Evolutionary conservation across 2,888 invertebrate genomes (phyloP).

Genomic region (Drosophila nr. perissopoda): DNA sequence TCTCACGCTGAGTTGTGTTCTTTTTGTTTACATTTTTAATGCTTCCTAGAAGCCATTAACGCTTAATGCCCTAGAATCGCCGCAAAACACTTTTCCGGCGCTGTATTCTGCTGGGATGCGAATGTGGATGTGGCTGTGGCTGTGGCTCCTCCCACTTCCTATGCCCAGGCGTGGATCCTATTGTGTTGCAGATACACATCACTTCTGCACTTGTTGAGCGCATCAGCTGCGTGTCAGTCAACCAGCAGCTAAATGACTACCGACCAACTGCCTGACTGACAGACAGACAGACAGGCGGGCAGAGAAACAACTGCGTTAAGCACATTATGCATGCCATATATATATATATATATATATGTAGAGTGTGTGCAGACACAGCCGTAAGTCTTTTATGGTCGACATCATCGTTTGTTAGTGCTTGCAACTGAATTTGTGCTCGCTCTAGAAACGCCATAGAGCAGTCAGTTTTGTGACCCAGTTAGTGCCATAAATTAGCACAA

Average conservation of each 20-base stretch:
- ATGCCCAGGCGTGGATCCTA: conserved; percentile 23
- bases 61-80: conserved; percentile 54
- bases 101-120: conserved; percentile 29
- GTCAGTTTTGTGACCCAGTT: conserved; percentile 69
- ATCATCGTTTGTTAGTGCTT: conserved; percentile 38
- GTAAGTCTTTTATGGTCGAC: conserved; percentile 71
- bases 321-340: conserved; percentile 65
- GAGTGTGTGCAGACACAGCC: conserved; percentile 12
- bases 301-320: conserved; percentile 52
- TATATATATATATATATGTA: conserved; percentile 2
- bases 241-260: conserved; percentile 23
- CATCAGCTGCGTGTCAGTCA: conserved; percentile 30
- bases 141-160: conserved; percentile 57
- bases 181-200: conserved; percentile 43
- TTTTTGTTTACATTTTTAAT: conserved; percentile 15
- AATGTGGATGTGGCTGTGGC: conserved; percentile 12
- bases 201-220: conserved; percentile 60
- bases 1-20: conserved; percentile 41
- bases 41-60: conserved; percentile 53
- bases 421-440: conserved; percentile 56
- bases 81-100: conserved; percentile 37
- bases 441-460: conserved; percentile 64
- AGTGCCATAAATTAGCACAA: conserved; percentile 73
- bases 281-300: conserved; percentile 8
- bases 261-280: conserved; percentile 41